These are phyloP conservation scores for Cyanistes caeruleus DNA, from an alignment of 2,113 vertebrate species.

Conservation along the genomic window DNA sequence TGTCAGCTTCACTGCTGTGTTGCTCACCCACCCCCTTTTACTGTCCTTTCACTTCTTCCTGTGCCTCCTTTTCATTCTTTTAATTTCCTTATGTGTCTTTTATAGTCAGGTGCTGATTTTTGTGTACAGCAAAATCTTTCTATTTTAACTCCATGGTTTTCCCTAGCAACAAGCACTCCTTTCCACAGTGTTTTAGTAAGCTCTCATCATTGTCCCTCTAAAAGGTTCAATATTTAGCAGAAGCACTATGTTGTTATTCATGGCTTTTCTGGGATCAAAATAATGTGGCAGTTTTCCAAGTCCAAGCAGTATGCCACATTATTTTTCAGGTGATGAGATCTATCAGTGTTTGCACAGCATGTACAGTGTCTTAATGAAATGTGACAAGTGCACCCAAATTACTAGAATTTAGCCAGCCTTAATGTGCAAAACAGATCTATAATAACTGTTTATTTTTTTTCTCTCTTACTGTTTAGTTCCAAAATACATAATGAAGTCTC, in stretches of 20 bases:
- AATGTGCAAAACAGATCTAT: slow-evolving; percentile 33
- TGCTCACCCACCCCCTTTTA: neutral
- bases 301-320: neutral
- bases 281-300: slow-evolving; percentile 22
- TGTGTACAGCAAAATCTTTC: neutral
- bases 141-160: neutral
- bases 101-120: neutral
- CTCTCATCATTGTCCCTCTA: slow-evolving; percentile 6
- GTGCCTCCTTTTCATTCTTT: neutral
- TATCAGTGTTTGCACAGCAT: slow-evolving; percentile 10
- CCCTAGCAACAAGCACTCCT: neutral
- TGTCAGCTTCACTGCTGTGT: neutral
- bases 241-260: neutral
- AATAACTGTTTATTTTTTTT: neutral
- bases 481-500: neutral
- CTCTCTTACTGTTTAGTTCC: neutral
- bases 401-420: slow-evolving; percentile 66
- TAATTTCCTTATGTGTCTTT: neutral
- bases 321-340: slow-evolving; percentile 38
- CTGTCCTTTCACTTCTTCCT: slow-evolving; percentile 19
- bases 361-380: slow-evolving; percentile 7
- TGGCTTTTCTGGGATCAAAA: slow-evolving; percentile 8
- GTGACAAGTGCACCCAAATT: neutral
- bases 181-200: slow-evolving; percentile 42
- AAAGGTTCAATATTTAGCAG: slow-evolving; percentile 3